These are phyloP conservation scores for Lucifuga dentata DNA, from an alignment of 2,113 vertebrate genomes.

Conservation along the genomic window DNA sequence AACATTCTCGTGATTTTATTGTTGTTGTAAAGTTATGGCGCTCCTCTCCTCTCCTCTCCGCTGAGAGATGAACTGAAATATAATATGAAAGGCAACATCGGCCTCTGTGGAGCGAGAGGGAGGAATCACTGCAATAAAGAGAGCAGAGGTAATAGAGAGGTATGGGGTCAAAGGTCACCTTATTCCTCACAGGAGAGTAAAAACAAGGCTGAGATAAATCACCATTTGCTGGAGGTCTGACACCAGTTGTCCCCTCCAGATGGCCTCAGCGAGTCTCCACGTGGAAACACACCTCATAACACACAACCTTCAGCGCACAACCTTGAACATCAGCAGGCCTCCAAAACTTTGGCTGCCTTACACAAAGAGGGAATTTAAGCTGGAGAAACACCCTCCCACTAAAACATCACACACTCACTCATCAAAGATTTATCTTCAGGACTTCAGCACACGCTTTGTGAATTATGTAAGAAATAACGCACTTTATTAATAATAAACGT, in stretches of 20 bases:
- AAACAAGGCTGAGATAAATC: conserved; percentile 44
- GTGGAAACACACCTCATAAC: neutral
- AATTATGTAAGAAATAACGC: conserved; percentile 34
- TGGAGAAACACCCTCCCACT: neutral
- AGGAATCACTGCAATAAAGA: conserved; percentile 1
- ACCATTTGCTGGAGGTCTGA: conserved; percentile 20
- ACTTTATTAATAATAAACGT: conserved; percentile 12
- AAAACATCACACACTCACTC: no score
- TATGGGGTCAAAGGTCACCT: conserved; percentile 9
- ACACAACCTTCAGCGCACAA: neutral
- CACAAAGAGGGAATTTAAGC: neutral
- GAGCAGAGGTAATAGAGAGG: conserved; percentile 19
- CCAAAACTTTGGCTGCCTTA: neutral
- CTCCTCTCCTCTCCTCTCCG: no score
- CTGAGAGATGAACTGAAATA: conserved; percentile 12
- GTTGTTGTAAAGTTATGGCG: no score
- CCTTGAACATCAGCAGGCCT: conserved; percentile 4
- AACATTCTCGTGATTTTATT: no score
- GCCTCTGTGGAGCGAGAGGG: conserved; percentile 2
- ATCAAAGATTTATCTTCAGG: conserved; percentile 21
- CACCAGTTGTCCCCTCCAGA: neutral
- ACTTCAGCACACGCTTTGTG: neutral
- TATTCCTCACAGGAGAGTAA: conserved; percentile 13
- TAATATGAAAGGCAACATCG: conserved; percentile 18
- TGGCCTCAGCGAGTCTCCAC: neutral